Percentiles rank a stretch among this genome's conserved stretches.
phyloP scores from a whole-genome alignment of 1,140 invertebrate species.

The Caenorhabditis latens region DNA sequence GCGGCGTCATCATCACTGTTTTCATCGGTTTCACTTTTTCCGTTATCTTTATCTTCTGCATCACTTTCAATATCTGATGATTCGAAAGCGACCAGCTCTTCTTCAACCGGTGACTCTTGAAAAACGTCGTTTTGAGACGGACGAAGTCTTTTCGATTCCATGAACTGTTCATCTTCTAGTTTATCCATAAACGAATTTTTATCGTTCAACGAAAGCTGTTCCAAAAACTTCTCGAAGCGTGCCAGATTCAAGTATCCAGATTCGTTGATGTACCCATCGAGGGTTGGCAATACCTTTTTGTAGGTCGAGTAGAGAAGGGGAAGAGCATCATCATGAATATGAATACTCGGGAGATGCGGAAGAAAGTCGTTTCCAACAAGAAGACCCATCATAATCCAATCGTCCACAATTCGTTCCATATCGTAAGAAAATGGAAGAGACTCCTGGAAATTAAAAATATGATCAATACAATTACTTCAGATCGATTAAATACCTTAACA shows the following conservation, averaged over 20 bases:
- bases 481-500: conserved; percentile 81
- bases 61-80: conserved; percentile 69
- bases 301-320: conserved; percentile 89
- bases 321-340: conserved; percentile 90
- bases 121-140: conserved; percentile 63
- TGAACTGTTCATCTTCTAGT: conserved; percentile 88
- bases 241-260: conserved; percentile 86
- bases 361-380: conserved; percentile 98
- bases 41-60: conserved; percentile 71
- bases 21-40: conserved; percentile 73
- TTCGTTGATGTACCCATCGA: conserved; percentile 94
- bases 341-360: conserved; percentile 94
- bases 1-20: conserved; percentile 67
- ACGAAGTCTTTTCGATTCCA: conserved; percentile 84
- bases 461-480: not conserved
- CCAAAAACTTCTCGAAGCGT: conserved; percentile 89
- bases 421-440: conserved; percentile 84
- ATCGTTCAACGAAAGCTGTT: conserved; percentile 85
- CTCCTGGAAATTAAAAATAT: conserved; percentile 68
- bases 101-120: not conserved
- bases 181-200: conserved; percentile 87
- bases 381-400: conserved; percentile 99
- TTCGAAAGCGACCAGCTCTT: conserved; percentile 63
- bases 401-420: conserved; percentile 86
- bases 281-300: conserved; percentile 86